Evolutionary conservation across 2,888 invertebrate species (phyloP), one percentile per base, ranked within the genome.

Genomic region (Apotomis capreana): DNA sequence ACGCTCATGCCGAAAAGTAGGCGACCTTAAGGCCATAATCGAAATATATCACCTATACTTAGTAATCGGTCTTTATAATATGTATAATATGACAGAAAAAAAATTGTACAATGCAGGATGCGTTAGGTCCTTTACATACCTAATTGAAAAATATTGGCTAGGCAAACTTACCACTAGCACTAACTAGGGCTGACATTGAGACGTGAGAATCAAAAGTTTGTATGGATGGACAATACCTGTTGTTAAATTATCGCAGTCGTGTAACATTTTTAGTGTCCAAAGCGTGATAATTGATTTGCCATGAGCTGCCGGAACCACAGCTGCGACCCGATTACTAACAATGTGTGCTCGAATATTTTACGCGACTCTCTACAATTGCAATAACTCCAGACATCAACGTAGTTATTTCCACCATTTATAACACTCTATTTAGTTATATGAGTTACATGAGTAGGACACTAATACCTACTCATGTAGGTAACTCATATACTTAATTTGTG

Each of bases 131-230:
- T 6, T 40, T 40, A 5, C 6, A 6, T 40, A 57, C 36, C 12
- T 62, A 64, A 54, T 37, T 46, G 46, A 54, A 36, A 59, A 52
- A 59, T 68, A 64, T 63, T 52, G 12, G 64, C 61, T 59, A 51
- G 54, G 15, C 26, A 54, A 51, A 68, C 60, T 57, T 67, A 44
- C 37, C 55, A 15, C 57, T 9, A 44, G 51, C 57, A 44, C 59
- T 63, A 55, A 68, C 58, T 68, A 37, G 67, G 26, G 49, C 78
- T 84, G 85, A 78, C 87, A 87, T 87, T 87, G 87, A 87, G 82
- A 84, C 84, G 77, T 80, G 83, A 85, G 84, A 86, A 87, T 83
- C 76, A 76, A 81, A 84, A 79, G 81, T 82, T 6, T 77, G 76
- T 78, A 79, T 79, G 78, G 78, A 79, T 79, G 78, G 78, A 77